Evolutionary conservation across 1,140 invertebrate genomes (phyloP).

Genomic region (Drosophila elegans): DNA sequence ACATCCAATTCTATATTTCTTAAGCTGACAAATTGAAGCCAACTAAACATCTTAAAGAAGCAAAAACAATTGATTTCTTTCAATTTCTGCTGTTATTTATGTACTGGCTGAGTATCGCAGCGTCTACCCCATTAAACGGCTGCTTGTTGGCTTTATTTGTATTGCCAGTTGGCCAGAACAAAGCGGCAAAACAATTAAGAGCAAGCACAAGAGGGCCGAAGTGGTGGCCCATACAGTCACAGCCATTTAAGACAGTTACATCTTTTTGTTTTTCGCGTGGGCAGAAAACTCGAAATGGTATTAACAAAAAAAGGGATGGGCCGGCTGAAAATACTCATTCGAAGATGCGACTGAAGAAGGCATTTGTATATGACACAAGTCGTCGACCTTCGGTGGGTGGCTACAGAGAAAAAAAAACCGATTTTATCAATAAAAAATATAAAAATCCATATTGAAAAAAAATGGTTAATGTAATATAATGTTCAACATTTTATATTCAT

Average conservation of each 20-base stretch:
- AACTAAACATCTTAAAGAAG: too few relatives aligned
- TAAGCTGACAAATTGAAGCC: too few relatives aligned
- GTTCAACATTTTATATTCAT: too few relatives aligned
- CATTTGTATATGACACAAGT: conserved; percentile 23
- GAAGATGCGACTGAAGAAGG: conserved; percentile 21
- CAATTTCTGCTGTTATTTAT: neutral
- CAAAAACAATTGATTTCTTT: too few relatives aligned
- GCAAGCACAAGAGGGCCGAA: conserved; percentile 7
- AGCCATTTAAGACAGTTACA: conserved; percentile 31
- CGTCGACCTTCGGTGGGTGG: conserved; percentile 32
- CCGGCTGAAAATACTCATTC: conserved; percentile 9
- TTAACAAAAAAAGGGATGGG: conserved; percentile 15
- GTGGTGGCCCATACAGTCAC: conserved; percentile 15
- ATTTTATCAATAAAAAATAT: neutral
- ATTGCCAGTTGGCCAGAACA: conserved; percentile 22
- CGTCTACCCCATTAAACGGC: neutral
- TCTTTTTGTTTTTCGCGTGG: conserved; percentile 28
- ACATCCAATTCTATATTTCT: too few relatives aligned
- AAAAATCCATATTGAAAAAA: too few relatives aligned
- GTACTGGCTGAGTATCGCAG: neutral
- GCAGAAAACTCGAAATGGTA: conserved; percentile 2
- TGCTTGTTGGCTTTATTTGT: conserved; percentile 4
- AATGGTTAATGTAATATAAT: too few relatives aligned
- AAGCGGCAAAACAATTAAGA: conserved; percentile 18
- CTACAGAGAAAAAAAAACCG: neutral